A percentile compares a stretch with the other conserved stretches of the same genome.
These are phyloP conservation scores for Pleuronectes platessa DNA, from an alignment of 2,113 vertebrate genomes.

Conservation along the genomic window DNA sequence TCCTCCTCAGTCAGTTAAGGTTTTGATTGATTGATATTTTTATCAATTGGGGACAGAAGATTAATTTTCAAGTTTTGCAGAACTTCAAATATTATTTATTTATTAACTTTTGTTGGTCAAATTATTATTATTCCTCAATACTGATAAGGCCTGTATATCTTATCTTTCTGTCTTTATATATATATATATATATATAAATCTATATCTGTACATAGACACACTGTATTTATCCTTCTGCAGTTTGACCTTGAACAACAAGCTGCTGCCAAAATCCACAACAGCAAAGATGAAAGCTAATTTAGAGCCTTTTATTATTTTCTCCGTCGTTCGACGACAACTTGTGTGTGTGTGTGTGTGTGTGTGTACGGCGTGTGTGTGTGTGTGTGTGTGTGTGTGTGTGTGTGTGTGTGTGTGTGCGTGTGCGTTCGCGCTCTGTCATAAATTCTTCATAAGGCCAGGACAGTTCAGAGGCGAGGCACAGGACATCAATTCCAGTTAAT, in stretches of 20 bases:
- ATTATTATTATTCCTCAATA: too few relatives aligned
- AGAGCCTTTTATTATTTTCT: conserved; percentile 90
- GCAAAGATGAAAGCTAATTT: conserved; percentile 87
- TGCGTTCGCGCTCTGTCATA: conserved; percentile 83
- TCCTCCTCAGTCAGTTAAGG: too few relatives aligned
- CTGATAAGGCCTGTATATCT: background rate
- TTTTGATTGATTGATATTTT: too few relatives aligned
- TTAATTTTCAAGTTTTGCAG: too few relatives aligned
- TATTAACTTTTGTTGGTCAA: too few relatives aligned
- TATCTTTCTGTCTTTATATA: conserved; percentile 11
- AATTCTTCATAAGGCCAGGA: conserved; percentile 80
- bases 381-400: conserved; percentile 1
- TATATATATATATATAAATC: background rate
- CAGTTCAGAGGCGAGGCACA: conserved; percentile 71
- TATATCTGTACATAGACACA: background rate
- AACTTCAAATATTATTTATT: too few relatives aligned
- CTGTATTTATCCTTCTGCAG: background rate
- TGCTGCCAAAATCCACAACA: conserved; percentile 66
- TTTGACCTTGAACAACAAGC: conserved; percentile 56
- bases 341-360: too few relatives aligned
- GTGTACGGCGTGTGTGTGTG: too few relatives aligned
- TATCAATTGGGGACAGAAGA: too few relatives aligned
- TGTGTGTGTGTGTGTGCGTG: conserved; percentile 19
- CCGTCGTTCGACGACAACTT: background rate
- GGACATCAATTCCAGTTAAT: conserved; percentile 99